These are phyloP conservation scores for Asteroscopus sphinx DNA, from an alignment of 2,888 invertebrate genomes.

Conservation along the genomic window DNA sequence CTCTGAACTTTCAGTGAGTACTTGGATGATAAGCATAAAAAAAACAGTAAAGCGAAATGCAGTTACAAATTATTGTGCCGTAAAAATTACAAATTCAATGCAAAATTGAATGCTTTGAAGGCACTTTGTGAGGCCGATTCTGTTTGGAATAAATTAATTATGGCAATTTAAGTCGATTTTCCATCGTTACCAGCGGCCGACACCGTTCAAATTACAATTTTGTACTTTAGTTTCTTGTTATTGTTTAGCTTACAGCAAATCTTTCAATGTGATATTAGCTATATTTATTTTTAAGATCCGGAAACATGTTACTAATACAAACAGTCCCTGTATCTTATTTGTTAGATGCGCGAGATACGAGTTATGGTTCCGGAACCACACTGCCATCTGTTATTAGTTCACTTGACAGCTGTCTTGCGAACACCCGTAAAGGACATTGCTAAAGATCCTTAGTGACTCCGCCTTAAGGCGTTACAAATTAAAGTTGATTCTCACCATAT, in stretches of 20 bases:
- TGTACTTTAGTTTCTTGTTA: slow-evolving; percentile 68
- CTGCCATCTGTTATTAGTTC: too few species aligned
- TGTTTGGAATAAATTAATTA: slow-evolving; percentile 89
- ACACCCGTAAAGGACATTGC: too few species aligned
- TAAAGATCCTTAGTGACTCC: too few species aligned
- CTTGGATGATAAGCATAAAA: slow-evolving; percentile 62
- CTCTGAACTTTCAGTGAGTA: slow-evolving; percentile 66
- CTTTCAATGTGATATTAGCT: slow-evolving; percentile 40
- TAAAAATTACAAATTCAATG: slow-evolving; percentile 87
- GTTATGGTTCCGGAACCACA: too few species aligned
- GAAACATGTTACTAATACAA: not conserved
- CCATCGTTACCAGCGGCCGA: slow-evolving; percentile 74
- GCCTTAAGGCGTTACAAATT: too few species aligned
- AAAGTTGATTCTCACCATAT: too few species aligned
- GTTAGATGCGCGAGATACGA: too few species aligned
- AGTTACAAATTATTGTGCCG: slow-evolving; percentile 88
- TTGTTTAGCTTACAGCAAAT: slow-evolving; percentile 64
- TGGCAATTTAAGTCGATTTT: slow-evolving; percentile 83
- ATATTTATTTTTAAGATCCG: slow-evolving; percentile 4
- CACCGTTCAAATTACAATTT: slow-evolving; percentile 84
- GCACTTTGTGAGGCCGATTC: slow-evolving; percentile 80
- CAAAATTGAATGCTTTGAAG: slow-evolving; percentile 85
- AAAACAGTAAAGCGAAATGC: slow-evolving; percentile 81
- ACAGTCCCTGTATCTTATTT: slow-evolving; percentile 1
- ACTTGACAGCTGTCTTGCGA: too few species aligned